Evolutionary conservation across 2,113 vertebrate genomes (phyloP).

Genomic region (Athene cunicularia): DNA sequence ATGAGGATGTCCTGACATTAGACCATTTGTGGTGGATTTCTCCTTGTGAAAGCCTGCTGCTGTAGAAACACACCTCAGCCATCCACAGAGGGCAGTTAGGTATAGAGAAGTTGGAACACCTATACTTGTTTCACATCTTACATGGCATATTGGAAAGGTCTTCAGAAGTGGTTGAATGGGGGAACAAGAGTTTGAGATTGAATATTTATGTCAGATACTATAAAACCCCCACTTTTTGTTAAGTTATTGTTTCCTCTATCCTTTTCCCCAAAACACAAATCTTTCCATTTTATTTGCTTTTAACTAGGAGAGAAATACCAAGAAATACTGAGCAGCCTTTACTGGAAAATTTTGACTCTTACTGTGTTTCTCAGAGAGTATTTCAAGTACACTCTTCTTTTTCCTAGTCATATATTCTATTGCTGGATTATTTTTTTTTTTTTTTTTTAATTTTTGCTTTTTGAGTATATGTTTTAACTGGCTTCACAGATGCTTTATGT

Average conservation of each 20-base stretch:
- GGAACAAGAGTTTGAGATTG: neutral
- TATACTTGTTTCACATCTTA: rapidly evolving
- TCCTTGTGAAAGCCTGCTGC: neutral
- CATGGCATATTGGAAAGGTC: rapidly evolving
- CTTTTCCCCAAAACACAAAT: neutral
- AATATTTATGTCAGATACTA: neutral
- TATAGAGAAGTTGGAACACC: neutral
- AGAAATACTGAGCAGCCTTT: neutral
- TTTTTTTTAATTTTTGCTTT: neutral
- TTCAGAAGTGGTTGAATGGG: neutral
- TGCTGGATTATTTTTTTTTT: neutral
- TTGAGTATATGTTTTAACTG: neutral
- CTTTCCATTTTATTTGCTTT: neutral
- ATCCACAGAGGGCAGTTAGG: rapidly evolving
- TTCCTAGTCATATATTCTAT: neutral
- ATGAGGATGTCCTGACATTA: neutral
- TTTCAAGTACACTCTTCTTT: neutral
- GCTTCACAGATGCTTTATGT: neutral
- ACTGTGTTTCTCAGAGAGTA: neutral
- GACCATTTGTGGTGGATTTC: rapidly evolving
- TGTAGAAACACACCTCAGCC: neutral
- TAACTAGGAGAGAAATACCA: neutral
- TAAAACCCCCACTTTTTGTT: neutral
- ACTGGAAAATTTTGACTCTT: neutral
- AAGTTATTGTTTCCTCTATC: neutral